A percentile compares a stretch with the other conserved stretches of the same genome.
Conservation (phyloP, 2,113 vertebrate species). For the Puffinus mauretanicus region DNA sequence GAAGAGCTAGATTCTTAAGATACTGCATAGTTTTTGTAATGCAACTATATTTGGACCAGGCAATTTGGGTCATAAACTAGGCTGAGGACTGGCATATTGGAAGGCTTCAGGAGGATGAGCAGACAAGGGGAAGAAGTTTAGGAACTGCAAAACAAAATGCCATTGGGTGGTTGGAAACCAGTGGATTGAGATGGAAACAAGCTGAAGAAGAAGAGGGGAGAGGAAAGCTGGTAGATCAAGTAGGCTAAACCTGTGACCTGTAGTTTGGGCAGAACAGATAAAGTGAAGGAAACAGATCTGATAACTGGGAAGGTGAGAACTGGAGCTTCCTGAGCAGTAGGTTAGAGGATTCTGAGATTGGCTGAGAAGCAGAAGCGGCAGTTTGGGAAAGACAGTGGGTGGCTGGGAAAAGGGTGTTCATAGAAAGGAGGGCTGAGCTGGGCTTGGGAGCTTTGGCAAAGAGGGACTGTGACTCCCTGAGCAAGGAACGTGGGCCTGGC, state of each 20-base stretch:
- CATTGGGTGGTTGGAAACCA: neutral
- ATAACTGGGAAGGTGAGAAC: neutral
- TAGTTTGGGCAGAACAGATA: neutral
- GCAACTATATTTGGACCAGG: neutral
- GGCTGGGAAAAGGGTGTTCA: neutral
- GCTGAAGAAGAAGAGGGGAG: neutral
- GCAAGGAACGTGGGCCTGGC: neutral
- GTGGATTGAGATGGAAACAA: neutral
- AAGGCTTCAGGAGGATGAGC: neutral
- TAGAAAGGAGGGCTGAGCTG: neutral
- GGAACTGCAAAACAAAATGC: neutral
- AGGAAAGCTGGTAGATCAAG: neutral
- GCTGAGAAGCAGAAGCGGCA: neutral
- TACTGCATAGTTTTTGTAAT: neutral
- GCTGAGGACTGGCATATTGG: neutral
- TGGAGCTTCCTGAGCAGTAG: neutral
- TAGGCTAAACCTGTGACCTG: neutral
- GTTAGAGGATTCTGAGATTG: neutral
- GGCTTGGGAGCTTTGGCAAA: neutral
- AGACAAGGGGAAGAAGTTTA: neutral
- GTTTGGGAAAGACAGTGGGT: neutral
- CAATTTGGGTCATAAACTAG: neutral
- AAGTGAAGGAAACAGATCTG: neutral
- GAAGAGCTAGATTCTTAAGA: neutral
- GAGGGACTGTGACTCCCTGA: neutral